Evolutionary conservation across 2,113 vertebrate genomes (phyloP), one percentile per base, ranked within the genome.

Genomic region (Henicopernis longicauda): DNA sequence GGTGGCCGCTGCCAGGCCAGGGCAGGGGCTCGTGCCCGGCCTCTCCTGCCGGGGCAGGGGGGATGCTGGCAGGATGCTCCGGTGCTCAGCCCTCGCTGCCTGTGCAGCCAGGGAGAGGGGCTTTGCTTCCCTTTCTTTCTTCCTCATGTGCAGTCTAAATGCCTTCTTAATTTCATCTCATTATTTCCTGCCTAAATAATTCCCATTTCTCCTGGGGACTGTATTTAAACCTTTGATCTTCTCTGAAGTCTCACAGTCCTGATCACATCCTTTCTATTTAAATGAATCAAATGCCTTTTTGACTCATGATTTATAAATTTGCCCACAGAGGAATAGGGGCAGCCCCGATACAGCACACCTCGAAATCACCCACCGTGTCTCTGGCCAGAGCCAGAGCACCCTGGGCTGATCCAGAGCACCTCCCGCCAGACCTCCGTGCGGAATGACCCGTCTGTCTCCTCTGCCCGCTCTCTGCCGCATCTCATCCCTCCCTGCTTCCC

Each of bases 121-220:
- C 72, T 93, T 87, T 0, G 0, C 78, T 86, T 85, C 0, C 0
- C 86, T 86, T 61, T 44, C 78, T 85, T 95, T 91, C 74, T 90
- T 92, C 67, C 61, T 82, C 26, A 0, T 55, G 32, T 58, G 80
- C 83, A 95, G 83, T 89, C 82, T 91, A 83, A 95, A 90, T 93
- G 83, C 89, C 84, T 73, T 62, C 84, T 97, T 96, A 94, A 96
- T 97, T 97, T 95, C 82, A 86, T 91, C 97, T 97, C 95, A 86
- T 97, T 96, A 95, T 94, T 96, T 88, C 84, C 58, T 96, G 94
- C 84, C 95, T 94, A 91, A 97, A 95, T 97, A 95, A 95, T 94
- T 97, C 93, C 71, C 0, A 0, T 95, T 91, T 72, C 94, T 95
- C 87, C 91, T 55, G 90, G 78, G 96, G 38, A 86, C 71, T 1